Evolutionary conservation across 2,113 vertebrate genomes (phyloP).

Genomic region (Heterotilapia buettikoferi): DNA sequence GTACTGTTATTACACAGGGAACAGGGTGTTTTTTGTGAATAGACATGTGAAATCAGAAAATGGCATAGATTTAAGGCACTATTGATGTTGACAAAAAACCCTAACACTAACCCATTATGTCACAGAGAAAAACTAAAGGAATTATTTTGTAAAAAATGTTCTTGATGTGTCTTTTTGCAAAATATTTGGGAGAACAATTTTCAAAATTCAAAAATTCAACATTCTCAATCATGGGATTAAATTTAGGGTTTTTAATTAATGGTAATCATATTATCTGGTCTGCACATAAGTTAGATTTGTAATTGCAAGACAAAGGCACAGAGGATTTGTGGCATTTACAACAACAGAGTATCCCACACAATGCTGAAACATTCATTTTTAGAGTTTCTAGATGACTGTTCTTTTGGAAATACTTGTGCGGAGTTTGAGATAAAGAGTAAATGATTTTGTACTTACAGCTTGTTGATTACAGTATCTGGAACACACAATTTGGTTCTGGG

Average conservation of each 20-base stretch:
- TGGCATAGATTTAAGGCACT: neutral
- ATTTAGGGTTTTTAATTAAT: neutral
- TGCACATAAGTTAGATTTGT: neutral
- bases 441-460: constrained; percentile 58
- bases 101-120: neutral
- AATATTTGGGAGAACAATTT: neutral
- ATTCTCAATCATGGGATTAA: neutral
- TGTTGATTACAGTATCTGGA: constrained; percentile 68
- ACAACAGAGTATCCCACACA: neutral
- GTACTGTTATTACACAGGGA: constrained; percentile 7
- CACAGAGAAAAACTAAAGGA: rapidly evolving
- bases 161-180: neutral
- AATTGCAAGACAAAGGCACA: neutral
- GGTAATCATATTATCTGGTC: neutral
- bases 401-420: neutral
- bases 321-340: neutral
- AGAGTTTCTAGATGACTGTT: neutral
- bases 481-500: constrained; percentile 52
- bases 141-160: neutral
- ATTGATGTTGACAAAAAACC: neutral
- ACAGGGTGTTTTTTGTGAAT: neutral
- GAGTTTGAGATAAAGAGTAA: neutral
- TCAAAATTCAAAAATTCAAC: neutral
- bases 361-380: neutral
- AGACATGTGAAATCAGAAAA: neutral